Base-by-base conservation (phyloP, 2,113 vertebrate genomes). In the Vicugna pacos region DNA sequence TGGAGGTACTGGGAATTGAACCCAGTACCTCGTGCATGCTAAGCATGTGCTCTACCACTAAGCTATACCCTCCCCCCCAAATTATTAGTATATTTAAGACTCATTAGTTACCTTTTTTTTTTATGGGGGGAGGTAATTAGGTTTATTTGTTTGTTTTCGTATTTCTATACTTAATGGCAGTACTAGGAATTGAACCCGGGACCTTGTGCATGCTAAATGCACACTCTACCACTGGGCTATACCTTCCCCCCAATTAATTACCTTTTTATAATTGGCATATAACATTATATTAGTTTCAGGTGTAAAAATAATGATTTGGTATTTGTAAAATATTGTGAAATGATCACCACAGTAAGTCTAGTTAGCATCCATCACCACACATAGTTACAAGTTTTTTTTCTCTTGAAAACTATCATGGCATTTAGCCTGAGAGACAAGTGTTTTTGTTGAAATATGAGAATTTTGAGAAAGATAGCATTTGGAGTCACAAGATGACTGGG, bases 381-480 rank as follows among this genome's bases (percentile, higher is more conserved):
- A 54, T 52, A 58, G 48, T 85, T 85, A 26, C 1, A 58, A 35
- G 50, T 28, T 35, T 17, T 35, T 38, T 38, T 86, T 93, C 60
- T 80, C 62, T 79, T 86, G 73, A 86, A 76, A 75, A 70, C 8
- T 28, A 24, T 92, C 35, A 86, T 65, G 60, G 17, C 86, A 6
- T 91, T 60, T 85, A 81, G 89, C 24, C 26, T 19, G 26, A 73
- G 62, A 14, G 58, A 58, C 28, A 79, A 30, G 8, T 35, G 4
- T 76, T 93, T 91, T 42, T 91, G 6, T 79, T 93, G 54, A 95
- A 77, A 77, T 91, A 48, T 8, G 42, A 70, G 8, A 82, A 79
- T 77, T 82, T 80, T 96, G 30, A 73, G 35, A 82, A 93, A 82
- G 90, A 85, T 2, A 50, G 32, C 6, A 60, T 52, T 87, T 88